Evolutionary conservation across 37 sponge, comb jelly and placozoan species (phyloP).

Genomic region (Halichondria panicea): DNA sequence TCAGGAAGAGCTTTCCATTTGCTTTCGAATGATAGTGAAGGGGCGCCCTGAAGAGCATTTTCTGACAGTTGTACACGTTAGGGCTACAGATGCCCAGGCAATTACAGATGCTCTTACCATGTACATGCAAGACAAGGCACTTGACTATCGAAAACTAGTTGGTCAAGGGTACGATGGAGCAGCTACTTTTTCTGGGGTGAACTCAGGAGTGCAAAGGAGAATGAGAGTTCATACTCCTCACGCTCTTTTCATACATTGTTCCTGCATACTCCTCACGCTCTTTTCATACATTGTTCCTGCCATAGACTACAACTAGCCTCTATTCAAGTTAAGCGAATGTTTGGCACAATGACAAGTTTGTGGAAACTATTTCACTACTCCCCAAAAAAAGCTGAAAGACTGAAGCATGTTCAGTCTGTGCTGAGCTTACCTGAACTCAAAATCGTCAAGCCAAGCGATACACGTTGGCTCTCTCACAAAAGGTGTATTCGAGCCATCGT

Average conservation of each 20-base stretch:
- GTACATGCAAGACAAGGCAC: slow-evolving; percentile 17
- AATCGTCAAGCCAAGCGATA: slow-evolving; percentile 51
- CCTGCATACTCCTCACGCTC: slow-evolving; percentile 57
- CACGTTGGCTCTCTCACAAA: slow-evolving; percentile 38
- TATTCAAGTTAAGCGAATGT: slow-evolving; percentile 48
- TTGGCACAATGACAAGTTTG: slow-evolving; percentile 22
- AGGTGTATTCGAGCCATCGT: slow-evolving; percentile 34
- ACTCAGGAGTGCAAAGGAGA: slow-evolving; percentile 48
- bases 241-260: slow-evolving; percentile 32
- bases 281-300: slow-evolving; percentile 42
- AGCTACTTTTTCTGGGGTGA: slow-evolving; percentile 59
- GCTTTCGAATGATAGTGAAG: slow-evolving; percentile 42
- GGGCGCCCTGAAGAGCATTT: slow-evolving; percentile 50
- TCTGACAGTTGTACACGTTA: slow-evolving; percentile 28
- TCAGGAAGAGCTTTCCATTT: slow-evolving; percentile 57
- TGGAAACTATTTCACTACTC: slow-evolving; percentile 42
- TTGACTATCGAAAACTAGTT: slow-evolving; percentile 20
- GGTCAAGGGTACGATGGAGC: slow-evolving; percentile 78
- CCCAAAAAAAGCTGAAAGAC: slow-evolving; percentile 47
- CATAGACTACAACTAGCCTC: slow-evolving; percentile 62
- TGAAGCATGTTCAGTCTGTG: slow-evolving; percentile 18
- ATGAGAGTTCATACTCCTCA: slow-evolving; percentile 54
- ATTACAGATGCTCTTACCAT: slow-evolving; percentile 39
- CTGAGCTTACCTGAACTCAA: slow-evolving; percentile 41
- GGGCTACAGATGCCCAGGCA: slow-evolving; percentile 20